Percentiles rank a stretch among this genome's conserved stretches.
Conservation (phyloP, 37 sponge, comb jelly and placozoan genomes). For the Chondrosia reniformis region DNA sequence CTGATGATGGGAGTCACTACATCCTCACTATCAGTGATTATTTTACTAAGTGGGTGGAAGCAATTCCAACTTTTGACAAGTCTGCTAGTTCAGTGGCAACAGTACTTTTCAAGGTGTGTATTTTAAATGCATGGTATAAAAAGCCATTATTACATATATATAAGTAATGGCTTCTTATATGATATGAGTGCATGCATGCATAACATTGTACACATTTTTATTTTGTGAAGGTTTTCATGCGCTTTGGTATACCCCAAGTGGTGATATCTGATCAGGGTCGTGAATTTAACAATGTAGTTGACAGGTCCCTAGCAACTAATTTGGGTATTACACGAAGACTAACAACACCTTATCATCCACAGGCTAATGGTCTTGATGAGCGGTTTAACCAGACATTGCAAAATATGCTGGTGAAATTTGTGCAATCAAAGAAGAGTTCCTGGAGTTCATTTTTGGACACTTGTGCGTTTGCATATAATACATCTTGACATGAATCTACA, state of each 20-base stretch:
- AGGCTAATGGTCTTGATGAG: slow-evolving; percentile 38
- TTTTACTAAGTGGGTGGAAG: too few species aligned
- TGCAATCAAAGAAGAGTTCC: slow-evolving; percentile 21
- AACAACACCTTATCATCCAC: slow-evolving; percentile 15
- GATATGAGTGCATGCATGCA: too few species aligned
- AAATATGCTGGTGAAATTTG: slow-evolving; percentile 65
- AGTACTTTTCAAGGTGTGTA: too few species aligned
- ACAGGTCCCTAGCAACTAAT: neutral
- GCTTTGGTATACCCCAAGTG: slow-evolving; percentile 1
- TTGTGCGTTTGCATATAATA: slow-evolving; percentile 75
- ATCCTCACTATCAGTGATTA: too few species aligned
- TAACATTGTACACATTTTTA: too few species aligned
- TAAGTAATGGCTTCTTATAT: too few species aligned
- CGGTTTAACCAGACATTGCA: slow-evolving; percentile 72
- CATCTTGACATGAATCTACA: slow-evolving; percentile 62
- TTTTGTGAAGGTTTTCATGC: slow-evolving; percentile 4
- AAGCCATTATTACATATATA: too few species aligned
- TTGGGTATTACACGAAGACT: neutral
- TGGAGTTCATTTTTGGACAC: slow-evolving; percentile 53
- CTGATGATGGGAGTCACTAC: too few species aligned
- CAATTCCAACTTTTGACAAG: too few species aligned
- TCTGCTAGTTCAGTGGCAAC: too few species aligned
- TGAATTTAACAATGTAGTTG: slow-evolving; percentile 4
- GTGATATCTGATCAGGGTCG: neutral
- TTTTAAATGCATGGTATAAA: too few species aligned